A percentile compares a stretch with the other conserved stretches of the same genome.
phyloP scores from a whole-genome alignment of 2,888 invertebrate species.

The Linhomoeus sp. region DNA sequence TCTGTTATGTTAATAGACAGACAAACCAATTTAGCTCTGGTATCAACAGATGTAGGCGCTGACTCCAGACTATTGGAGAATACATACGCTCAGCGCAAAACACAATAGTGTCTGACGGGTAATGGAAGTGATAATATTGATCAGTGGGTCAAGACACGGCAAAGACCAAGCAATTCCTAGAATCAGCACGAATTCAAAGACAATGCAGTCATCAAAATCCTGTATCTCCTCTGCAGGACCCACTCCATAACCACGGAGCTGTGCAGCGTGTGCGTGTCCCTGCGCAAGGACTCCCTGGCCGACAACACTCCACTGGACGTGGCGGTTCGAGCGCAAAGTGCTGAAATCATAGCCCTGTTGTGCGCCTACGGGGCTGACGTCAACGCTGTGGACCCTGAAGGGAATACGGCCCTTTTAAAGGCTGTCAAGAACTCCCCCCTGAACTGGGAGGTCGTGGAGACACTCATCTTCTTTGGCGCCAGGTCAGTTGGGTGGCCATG shows the following conservation, averaged over 20 bases:
- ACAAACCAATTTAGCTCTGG: no score
- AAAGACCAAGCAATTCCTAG: no score
- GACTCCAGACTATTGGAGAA: no score
- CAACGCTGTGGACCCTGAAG: conserved; percentile 36
- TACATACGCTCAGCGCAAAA: no score
- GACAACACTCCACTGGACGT: conserved; percentile 39
- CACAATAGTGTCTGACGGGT: no score
- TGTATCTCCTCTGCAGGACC: no score
- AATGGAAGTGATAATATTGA: no score
- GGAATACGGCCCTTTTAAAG: conserved; percentile 40
- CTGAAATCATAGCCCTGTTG: conserved; percentile 36
- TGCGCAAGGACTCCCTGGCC: conserved; percentile 31
- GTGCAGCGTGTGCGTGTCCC: conserved; percentile 35
- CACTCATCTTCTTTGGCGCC: conserved; percentile 22
- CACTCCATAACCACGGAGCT: conserved; percentile 21
- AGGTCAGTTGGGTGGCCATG: conserved; percentile 11
- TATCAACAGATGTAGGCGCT: neutral
- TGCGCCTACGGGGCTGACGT: conserved; percentile 38
- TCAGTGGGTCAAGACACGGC: no score
- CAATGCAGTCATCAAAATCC: no score
- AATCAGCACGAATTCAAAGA: no score
- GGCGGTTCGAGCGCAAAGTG: conserved; percentile 37
- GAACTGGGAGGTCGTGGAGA: conserved; percentile 32
- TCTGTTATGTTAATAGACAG: no score
- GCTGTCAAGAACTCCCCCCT: conserved; percentile 38